Percentiles rank a stretch among this genome's conserved stretches.
phyloP scores from a whole-genome alignment of 2,797 vertebrate genomes.

The Urocyon cinereoargenteus region DNA sequence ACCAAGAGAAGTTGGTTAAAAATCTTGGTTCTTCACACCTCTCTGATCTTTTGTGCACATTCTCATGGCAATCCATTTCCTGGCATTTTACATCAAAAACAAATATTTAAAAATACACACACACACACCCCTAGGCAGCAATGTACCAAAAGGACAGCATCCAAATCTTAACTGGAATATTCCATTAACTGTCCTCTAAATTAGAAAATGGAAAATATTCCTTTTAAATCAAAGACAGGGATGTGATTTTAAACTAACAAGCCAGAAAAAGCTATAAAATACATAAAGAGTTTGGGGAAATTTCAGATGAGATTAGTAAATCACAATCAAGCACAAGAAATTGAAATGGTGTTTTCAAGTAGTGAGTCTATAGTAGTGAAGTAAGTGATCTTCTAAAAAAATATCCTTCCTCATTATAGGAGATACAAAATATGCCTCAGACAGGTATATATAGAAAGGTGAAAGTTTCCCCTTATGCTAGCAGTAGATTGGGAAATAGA shows the following conservation, averaged over 20 bases:
- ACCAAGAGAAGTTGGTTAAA: conserved; percentile 63
- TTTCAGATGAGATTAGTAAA: neutral
- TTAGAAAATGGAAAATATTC: neutral
- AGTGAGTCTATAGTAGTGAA: neutral
- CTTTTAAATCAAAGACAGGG: neutral
- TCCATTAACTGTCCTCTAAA: neutral
- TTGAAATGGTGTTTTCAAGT: neutral
- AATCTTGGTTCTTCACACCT: conserved; percentile 62
- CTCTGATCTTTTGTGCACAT: conserved; percentile 22
- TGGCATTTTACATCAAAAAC: conserved; percentile 39
- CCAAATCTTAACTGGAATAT: neutral
- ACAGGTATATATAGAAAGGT: neutral
- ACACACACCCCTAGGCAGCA: neutral
- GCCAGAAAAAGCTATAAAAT: neutral
- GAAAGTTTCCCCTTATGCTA: neutral
- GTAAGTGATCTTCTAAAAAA: neutral
- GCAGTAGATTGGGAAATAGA: neutral
- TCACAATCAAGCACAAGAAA: neutral
- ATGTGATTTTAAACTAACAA: neutral
- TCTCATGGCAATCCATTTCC: neutral
- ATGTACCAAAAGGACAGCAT: neutral
- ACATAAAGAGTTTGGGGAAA: neutral
- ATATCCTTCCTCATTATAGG: neutral
- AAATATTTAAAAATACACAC: neutral
- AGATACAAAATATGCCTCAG: neutral